Base-by-base conservation (phyloP, 2,888 invertebrate genomes). In the Mesoligia furuncula region DNA sequence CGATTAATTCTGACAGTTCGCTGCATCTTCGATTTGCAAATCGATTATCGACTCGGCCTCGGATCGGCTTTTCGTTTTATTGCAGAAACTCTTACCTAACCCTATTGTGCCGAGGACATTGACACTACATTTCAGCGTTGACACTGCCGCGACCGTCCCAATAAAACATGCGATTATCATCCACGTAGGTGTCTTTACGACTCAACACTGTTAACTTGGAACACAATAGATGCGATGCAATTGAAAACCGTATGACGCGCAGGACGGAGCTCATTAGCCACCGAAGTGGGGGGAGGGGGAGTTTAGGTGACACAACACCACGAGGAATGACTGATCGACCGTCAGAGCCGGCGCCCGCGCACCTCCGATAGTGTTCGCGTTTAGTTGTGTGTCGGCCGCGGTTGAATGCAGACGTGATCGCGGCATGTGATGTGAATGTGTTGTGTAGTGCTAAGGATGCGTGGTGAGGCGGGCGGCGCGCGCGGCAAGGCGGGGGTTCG, bases 401-500 rank as follows among this genome's bases (percentile, higher is more conserved):
- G 93, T 93, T 94, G 91, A 93, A 93, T 93, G 95, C 94, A 94
- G 95, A 95, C 95, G 95, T 93, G 94, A 92, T 68, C 84, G 85
- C 69, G 88, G 86, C 88, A 90, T 91, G 93, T 91, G 91, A 94
- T 95, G 95, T 94, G 93, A 92, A 91, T 93, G 93, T 90, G 91
- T 90, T 91, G 94, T 90, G 94, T 94, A 92, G 92, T 93, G 94
- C 92, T 92, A 93, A 95, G 95, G 94, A 96, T 96, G 96, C 95
- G 96, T 89, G 96, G 96, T 86, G 96, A 96, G 94, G 94, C 96
- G 92, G 96, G 95, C 91, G 96, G 95, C 90, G 94, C 94, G 20
- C 95, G 96, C 89, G 96, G 96, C 87, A 96, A 96, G 94, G 94
- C 96, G 92, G 96, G 94, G 89, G 94, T 93, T 73, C 61, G 88